phyloP scores from a whole-genome alignment of 2,113 vertebrate species.

The Macroglossus sobrinus region DNA sequence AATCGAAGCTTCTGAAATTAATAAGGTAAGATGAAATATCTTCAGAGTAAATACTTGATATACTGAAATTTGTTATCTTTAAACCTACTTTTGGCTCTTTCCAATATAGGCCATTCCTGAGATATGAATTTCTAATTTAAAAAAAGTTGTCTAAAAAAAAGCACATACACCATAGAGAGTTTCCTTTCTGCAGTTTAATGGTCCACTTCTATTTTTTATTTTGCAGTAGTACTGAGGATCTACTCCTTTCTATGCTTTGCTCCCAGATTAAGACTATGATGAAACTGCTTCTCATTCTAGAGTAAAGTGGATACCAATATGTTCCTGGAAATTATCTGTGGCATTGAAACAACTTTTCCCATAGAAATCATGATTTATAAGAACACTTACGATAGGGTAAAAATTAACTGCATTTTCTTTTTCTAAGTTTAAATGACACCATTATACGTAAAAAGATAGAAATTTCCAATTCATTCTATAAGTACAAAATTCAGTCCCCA shows the following conservation, averaged over 20 bases:
- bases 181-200: not conserved
- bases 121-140: not conserved
- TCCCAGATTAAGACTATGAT: not conserved
- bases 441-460: not conserved
- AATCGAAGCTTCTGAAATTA: slow-evolving; percentile 56
- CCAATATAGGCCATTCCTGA: not conserved
- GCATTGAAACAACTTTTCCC: not conserved
- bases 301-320: not conserved
- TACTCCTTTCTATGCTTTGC: not conserved
- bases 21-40: slow-evolving; percentile 48
- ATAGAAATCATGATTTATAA: not conserved
- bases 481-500: not conserved
- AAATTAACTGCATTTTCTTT: not conserved
- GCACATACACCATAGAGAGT: not conserved
- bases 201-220: not conserved
- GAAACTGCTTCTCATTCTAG: not conserved
- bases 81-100: not conserved
- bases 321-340: not conserved
- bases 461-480: not conserved
- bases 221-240: not conserved
- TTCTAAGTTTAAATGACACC: not conserved
- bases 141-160: not conserved
- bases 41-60: not conserved
- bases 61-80: not conserved
- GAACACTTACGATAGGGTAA: not conserved